These are phyloP conservation scores for Malthinus seriepunctatus DNA, from an alignment of 2,888 invertebrate species.

Conservation along the genomic window DNA sequence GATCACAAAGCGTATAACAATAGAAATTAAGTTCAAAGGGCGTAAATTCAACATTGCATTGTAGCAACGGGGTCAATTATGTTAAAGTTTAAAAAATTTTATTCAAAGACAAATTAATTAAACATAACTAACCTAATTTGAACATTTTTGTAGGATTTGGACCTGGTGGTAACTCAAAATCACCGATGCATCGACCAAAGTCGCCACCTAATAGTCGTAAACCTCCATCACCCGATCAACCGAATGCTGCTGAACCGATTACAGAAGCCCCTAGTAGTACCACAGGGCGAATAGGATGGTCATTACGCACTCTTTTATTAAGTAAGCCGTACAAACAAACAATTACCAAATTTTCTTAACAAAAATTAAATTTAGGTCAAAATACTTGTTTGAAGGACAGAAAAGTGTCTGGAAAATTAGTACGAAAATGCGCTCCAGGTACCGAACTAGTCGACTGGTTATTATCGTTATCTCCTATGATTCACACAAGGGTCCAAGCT, in stretches of 20 bases:
- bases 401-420: conserved; percentile 64
- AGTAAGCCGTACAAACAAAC: conserved; percentile 48
- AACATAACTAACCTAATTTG: too few species aligned
- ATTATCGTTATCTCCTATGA: conserved; percentile 64
- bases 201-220: conserved; percentile 61
- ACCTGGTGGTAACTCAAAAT: conserved; percentile 51
- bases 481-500: conserved; percentile 70
- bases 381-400: conserved; percentile 55
- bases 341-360: conserved; percentile 37
- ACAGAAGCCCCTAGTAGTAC: conserved; percentile 69
- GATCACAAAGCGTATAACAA: conserved; percentile 3
- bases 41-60: conserved; percentile 1
- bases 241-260: conserved; percentile 69
- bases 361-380: conserved; percentile 53
- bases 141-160: conserved; percentile 56
- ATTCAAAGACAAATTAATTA: too few species aligned
- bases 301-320: conserved; percentile 68
- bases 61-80: background rate
- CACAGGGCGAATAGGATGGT: conserved; percentile 71
- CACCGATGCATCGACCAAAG: conserved; percentile 53
- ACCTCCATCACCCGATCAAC: conserved; percentile 65
- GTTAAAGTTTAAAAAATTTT: too few species aligned
- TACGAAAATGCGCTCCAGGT: conserved; percentile 74
- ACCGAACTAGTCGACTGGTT: conserved; percentile 84
- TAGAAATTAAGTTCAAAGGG: background rate